Conservation (phyloP, 2,888 invertebrate genomes). For the Sarcophaga subvicina region DNA sequence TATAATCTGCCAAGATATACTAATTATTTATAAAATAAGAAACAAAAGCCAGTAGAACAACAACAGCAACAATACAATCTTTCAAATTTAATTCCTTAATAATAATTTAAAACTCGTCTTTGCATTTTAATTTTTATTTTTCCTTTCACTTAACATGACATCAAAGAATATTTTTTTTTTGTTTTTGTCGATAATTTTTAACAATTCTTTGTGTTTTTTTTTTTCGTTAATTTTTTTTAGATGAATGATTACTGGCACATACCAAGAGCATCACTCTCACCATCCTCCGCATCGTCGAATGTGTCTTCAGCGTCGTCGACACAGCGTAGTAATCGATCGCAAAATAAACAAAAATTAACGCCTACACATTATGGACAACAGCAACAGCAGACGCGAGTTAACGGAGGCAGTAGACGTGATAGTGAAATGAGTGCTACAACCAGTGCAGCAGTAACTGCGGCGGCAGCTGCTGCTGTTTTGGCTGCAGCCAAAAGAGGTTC, state of each 20-base stretch:
- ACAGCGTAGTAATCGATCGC: constrained; percentile 76
- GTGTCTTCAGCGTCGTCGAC: constrained; percentile 78
- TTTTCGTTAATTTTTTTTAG: constrained; percentile 71
- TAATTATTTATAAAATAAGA: constrained; percentile 54
- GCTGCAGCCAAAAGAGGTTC: constrained; percentile 82
- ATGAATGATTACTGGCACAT: constrained; percentile 88
- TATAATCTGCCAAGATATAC: background rate
- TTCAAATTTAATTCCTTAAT: background rate
- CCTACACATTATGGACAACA: constrained; percentile 57
- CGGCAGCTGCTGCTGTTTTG: constrained; percentile 66
- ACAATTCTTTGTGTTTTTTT: constrained; percentile 37
- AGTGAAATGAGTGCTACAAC: constrained; percentile 71
- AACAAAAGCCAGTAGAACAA: background rate
- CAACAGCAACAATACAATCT: background rate
- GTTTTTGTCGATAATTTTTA: background rate
- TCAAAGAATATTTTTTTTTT: background rate
- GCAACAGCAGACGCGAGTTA: constrained; percentile 16
- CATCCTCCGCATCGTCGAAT: constrained; percentile 75
- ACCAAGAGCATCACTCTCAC: constrained; percentile 89
- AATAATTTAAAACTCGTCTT: background rate
- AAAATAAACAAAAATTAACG: constrained; percentile 54
- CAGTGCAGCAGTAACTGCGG: constrained; percentile 72
- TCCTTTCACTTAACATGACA: constrained; percentile 39
- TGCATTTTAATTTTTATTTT: background rate
- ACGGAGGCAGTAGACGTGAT: constrained; percentile 49